Base-by-base conservation (phyloP, 2,888 invertebrate species). In the Pyralis farinalis region DNA sequence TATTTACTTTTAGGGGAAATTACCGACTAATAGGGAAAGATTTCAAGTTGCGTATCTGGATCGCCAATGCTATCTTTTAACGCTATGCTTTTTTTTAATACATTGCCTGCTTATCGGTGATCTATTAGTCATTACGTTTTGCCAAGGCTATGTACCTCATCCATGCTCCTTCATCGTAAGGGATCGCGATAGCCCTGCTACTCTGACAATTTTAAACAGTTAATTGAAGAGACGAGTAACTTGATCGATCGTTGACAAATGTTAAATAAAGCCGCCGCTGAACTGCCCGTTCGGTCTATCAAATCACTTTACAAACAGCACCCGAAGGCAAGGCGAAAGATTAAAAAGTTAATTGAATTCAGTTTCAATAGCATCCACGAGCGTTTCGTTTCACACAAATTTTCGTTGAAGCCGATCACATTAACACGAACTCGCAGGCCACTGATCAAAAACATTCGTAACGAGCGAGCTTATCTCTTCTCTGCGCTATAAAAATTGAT, bases 401-500 rank as follows among this genome's bases (percentile, higher is more conserved):
- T 37, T 30, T 38, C 29, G 20, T 30, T 45, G 40, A 43, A 43
- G 40, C 34, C 41, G 43, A 37, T 40, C 20, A 40, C 43, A 41
- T 43, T 43, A 39, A 44, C 47, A 41, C 37, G 41, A 21, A 34
- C 39, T 37, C 33, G 28, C 38, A 42, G 45, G 47, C 52, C 47
- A 41, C 49, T 53, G 61, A 60, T 67, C 55, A 56, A 58, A 64
- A 67, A 65, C 73, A 67, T 60, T 60, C 69, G 68, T 70, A 72
- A 71, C 63, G 67, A 65, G 61, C 53, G 31, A 53, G 63, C 68
- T 71, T 73, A 74, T 73, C 71, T 66, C 48, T 61, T 46, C 53
- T 55, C 40, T 41, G 42, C 45, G 67, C 69, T 61, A 70, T 74
- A 75, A 75, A 76, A 74, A 72, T 73, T 74, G 71, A 74, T 75